These are phyloP conservation scores for Liodrosophila aerea DNA, from an alignment of 2,888 invertebrate genomes.

Conservation along the genomic window DNA sequence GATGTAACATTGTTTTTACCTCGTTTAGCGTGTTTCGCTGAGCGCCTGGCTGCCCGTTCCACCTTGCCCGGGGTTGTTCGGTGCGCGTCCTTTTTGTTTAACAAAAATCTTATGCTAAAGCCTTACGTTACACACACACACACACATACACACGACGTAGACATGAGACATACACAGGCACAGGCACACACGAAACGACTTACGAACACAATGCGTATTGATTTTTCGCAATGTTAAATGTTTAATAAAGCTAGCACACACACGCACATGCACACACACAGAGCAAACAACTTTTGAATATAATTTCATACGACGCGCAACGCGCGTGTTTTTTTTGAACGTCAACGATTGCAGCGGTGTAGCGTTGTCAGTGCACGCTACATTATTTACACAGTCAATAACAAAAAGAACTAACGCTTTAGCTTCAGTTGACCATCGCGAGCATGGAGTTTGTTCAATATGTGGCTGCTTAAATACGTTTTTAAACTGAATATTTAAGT, in stretches of 20 bases:
- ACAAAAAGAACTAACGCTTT: conserved; percentile 4
- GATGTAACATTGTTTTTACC: conserved; percentile 33
- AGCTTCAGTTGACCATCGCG: conserved; percentile 5
- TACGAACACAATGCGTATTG: conserved; percentile 47
- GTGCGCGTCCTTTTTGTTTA: conserved; percentile 58
- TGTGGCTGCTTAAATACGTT: conserved; percentile 21
- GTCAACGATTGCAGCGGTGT: conserved; percentile 25
- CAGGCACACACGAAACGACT: conserved; percentile 16
- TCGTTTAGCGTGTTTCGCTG: conserved; percentile 23
- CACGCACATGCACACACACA: conserved; percentile 12
- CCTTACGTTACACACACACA: conserved; percentile 29
- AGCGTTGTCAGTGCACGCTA: conserved; percentile 3
- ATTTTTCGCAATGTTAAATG: conserved; percentile 62
- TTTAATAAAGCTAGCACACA: conserved; percentile 49
- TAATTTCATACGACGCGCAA: conserved; percentile 49
- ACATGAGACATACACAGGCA: conserved; percentile 1
- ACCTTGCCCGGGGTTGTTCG: conserved; percentile 17
- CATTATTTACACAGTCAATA: conserved; percentile 9
- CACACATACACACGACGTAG: conserved; percentile 16
- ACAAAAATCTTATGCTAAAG: conserved; percentile 40
- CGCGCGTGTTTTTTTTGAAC: conserved; percentile 61
- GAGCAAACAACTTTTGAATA: conserved; percentile 57
- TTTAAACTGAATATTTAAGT: conserved; percentile 47
- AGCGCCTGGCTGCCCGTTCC: conserved; percentile 27
- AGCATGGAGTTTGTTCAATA: conserved; percentile 8